A percentile compares a stretch with the other conserved stretches of the same genome.
Conservation (phyloP, 2,888 invertebrate genomes). For the Nephrotoma guestfalica region DNA sequence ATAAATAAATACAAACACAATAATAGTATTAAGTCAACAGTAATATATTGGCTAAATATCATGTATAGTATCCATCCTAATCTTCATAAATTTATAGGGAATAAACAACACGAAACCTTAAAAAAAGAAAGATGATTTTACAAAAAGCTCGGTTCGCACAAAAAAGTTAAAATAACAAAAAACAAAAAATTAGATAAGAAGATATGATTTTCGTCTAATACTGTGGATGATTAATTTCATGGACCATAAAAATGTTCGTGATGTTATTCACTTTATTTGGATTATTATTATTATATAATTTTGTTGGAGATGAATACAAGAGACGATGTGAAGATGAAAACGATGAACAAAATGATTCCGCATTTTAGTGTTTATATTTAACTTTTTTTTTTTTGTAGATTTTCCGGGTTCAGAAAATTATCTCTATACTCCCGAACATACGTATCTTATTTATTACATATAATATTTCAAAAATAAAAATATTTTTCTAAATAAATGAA, state of each 20-base stretch:
- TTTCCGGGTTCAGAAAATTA: neutral
- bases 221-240: neutral
- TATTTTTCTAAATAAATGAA: neutral
- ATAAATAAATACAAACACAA: no score
- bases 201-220: neutral
- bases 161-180: neutral
- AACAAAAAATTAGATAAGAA: neutral
- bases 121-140: neutral
- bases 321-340: neutral
- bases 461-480: neutral
- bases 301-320: neutral
- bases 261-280: constrained; percentile 3
- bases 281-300: neutral
- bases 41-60: no score
- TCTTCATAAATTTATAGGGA: no score
- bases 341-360: neutral
- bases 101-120: no score
- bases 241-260: constrained; percentile 2
- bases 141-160: neutral
- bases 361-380: neutral
- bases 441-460: neutral
- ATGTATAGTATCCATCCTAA: no score
- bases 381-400: neutral
- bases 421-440: neutral
- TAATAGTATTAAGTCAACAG: no score